phyloP scores from a whole-genome alignment of 2,888 invertebrate genomes.

The Synergus itoensis region DNA sequence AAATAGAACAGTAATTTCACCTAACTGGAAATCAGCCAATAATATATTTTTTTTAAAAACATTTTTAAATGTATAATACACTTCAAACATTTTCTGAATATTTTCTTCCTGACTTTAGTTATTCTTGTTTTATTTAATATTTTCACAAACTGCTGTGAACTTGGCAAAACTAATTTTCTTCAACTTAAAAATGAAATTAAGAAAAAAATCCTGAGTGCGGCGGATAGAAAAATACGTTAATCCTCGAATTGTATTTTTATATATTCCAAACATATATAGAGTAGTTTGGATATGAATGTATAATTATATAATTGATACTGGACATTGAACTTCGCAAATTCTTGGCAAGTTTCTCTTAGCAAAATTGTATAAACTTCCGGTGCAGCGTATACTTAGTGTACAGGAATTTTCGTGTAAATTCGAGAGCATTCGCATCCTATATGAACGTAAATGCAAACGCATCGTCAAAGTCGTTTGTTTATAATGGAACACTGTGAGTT shows the following conservation, averaged over 20 bases:
- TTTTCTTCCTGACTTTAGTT: too few species aligned
- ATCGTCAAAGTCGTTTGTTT: slow-evolving; percentile 61
- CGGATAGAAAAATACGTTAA: too few species aligned
- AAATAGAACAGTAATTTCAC: slow-evolving; percentile 20
- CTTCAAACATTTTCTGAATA: neutral
- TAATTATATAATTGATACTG: neutral
- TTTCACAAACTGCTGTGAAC: too few species aligned
- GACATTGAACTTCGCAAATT: slow-evolving; percentile 14
- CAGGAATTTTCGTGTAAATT: slow-evolving; percentile 42
- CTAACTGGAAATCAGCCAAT: slow-evolving; percentile 19
- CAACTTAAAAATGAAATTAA: too few species aligned
- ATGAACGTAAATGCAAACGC: slow-evolving; percentile 52
- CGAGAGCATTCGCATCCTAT: slow-evolving; percentile 44
- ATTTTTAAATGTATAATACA: neutral
- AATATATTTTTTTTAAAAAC: neutral
- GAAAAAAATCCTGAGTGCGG: too few species aligned
- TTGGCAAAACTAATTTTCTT: too few species aligned
- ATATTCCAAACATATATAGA: too few species aligned
- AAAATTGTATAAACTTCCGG: slow-evolving; percentile 16
- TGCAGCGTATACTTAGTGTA: slow-evolving; percentile 28
- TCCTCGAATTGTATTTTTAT: too few species aligned
- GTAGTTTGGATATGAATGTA: neutral
- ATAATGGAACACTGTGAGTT: slow-evolving; percentile 61
- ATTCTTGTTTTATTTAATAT: too few species aligned
- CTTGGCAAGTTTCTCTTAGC: slow-evolving; percentile 8